These are phyloP conservation scores for Drosophila pseudotakahashii DNA, from an alignment of 2,888 invertebrate species.

Conservation along the genomic window DNA sequence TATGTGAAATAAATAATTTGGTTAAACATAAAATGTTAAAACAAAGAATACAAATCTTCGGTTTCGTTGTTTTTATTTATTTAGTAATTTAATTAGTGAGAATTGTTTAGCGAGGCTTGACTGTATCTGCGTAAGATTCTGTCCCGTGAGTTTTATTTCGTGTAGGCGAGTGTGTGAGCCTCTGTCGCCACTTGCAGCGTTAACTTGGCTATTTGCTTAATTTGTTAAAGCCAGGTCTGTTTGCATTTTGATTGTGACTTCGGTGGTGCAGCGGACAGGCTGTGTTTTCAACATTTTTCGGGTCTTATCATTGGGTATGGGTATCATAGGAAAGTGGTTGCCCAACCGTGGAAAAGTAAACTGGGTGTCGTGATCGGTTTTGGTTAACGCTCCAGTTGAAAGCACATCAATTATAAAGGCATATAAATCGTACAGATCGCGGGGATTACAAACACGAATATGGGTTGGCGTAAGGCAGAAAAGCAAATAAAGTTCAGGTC, in stretches of 20 bases:
- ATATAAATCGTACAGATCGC: slow-evolving; percentile 14
- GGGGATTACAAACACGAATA: slow-evolving; percentile 13
- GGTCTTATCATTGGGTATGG: slow-evolving; percentile 39
- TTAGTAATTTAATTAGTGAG: too few relatives aligned
- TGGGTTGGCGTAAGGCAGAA: background rate
- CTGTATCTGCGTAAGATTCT: slow-evolving; percentile 17
- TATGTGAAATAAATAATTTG: too few relatives aligned
- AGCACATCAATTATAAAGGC: slow-evolving; percentile 33
- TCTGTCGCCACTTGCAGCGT: slow-evolving; percentile 42
- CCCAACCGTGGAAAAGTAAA: slow-evolving; percentile 43
- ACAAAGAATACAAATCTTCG: too few relatives aligned
- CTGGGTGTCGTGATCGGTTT: slow-evolving; percentile 60
- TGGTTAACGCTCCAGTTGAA: slow-evolving; percentile 47
- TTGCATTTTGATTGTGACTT: slow-evolving; percentile 68
- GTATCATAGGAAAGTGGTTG: slow-evolving; percentile 39
- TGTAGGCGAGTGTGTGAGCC: slow-evolving; percentile 31
- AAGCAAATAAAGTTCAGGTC: slow-evolving; percentile 3
- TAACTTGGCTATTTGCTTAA: slow-evolving; percentile 69
- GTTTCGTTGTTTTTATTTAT: too few relatives aligned
- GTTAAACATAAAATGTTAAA: too few relatives aligned
- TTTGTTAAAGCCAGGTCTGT: slow-evolving; percentile 62
- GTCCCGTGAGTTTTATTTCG: slow-evolving; percentile 18
- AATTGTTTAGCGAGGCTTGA: background rate
- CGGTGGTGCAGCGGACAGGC: slow-evolving; percentile 1
- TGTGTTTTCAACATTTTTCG: slow-evolving; percentile 9